A percentile compares a stretch with the other conserved stretches of the same genome.
phyloP scores from a whole-genome alignment of 2,113 vertebrate species.

The Mixornis gularis region DNA sequence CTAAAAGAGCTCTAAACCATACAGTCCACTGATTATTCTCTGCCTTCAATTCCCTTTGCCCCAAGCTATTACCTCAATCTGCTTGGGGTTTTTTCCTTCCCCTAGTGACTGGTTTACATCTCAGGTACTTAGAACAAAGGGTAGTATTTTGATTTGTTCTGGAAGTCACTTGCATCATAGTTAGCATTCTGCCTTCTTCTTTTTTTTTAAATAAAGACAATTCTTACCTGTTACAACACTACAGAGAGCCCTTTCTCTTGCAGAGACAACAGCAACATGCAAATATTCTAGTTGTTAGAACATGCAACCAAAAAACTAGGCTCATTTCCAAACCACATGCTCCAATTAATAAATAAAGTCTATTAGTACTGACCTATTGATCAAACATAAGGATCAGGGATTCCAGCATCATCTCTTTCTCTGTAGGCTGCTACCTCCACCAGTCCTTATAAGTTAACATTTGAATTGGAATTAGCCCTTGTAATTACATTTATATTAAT shows the following conservation, averaged over 20 bases:
- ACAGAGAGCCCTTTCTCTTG: neutral
- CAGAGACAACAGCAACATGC: neutral
- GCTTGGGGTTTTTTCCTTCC: neutral
- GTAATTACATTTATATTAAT: constrained; percentile 70
- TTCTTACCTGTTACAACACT: neutral
- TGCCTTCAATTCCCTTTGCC: constrained; percentile 20
- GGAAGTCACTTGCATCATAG: neutral
- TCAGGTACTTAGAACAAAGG: constrained; percentile 18
- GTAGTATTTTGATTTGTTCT: neutral
- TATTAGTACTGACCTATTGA: constrained; percentile 48
- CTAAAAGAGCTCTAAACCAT: neutral
- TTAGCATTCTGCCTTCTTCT: neutral
- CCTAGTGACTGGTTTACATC: neutral
- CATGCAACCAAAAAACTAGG: neutral
- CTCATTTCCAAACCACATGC: constrained; percentile 26
- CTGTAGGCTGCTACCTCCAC: constrained; percentile 12
- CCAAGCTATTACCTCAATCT: constrained; percentile 22
- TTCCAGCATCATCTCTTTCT: neutral
- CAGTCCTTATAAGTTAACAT: constrained; percentile 52
- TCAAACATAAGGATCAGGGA: constrained; percentile 18
- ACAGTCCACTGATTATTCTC: neutral
- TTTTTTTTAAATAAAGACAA: neutral
- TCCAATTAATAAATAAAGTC: constrained; percentile 33
- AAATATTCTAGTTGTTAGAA: constrained; percentile 7
- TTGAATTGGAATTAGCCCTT: constrained; percentile 64